Evolutionary conservation across 2,888 invertebrate genomes (phyloP), one percentile per base, ranked within the genome.

Genomic region (Thereva nobilitata): DNA sequence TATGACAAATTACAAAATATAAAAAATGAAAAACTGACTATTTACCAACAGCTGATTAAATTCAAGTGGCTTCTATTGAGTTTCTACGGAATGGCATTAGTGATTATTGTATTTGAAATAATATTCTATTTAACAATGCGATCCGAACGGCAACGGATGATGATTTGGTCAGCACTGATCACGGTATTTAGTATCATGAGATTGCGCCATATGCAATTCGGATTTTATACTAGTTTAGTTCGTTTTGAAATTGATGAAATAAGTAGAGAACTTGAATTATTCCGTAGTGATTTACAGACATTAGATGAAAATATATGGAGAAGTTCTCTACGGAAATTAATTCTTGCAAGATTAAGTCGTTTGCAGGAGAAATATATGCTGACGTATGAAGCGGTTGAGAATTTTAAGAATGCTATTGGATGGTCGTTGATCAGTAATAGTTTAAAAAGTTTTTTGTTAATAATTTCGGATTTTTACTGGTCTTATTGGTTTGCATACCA

Each of bases 401-500:
- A 34, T 4, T 65, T 65, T 12, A 55, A 49, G 40, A 34, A 47
- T 6, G 38, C 47, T 12, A 34, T 34, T 9, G 55, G 64, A 12
- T 55, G 55, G 49, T 55, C 64, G 23, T 3, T 65, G 8, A 40
- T 12, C 8, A 38, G 9, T 4, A 55, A 9, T 5, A 49, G 40
- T 9, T n/a, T 65, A n/a, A 49, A 23, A 6, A 40, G 4, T 34
- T 65, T 49, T 34, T 8, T 41, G 3, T 49, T 41, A 41, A 55
- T 55, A 8, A 38, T 23, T 7, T 38, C 64, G 4, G 49, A 65
- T 55, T 34, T 55, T 41, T 65, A 47, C 23, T 65, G 64, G 64
- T 40, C 34, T 4, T 45, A 45, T 56, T 56, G 42, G 52, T 9
- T 44, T 7, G 3, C 2, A 47, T 38, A 4, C 35, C 10, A 10